Evolutionary conservation across 2,888 invertebrate species (phyloP).

Genomic region (Pollenia labialis): DNA sequence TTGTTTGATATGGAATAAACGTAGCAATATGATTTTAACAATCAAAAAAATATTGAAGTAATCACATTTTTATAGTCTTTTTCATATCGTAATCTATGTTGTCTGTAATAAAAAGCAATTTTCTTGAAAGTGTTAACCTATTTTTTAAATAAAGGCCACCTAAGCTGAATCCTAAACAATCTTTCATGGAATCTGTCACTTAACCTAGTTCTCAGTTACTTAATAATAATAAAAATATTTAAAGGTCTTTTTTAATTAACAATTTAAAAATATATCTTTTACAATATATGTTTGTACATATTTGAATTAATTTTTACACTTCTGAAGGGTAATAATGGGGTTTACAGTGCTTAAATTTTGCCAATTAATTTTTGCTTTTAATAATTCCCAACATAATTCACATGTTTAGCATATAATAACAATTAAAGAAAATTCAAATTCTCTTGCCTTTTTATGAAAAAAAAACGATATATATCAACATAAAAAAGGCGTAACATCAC

Average conservation of each 20-base stretch:
- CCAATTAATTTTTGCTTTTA: not conserved
- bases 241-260: not conserved
- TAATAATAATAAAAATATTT: not conserved
- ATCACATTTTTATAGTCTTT: no score
- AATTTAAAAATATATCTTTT: not conserved
- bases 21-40: no score
- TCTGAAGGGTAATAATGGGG: slow-evolving; percentile 1
- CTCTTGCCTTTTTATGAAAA: not conserved
- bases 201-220: slow-evolving; percentile 4
- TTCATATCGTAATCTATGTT: no score
- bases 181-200: slow-evolving; percentile 2
- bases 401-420: slow-evolving; percentile 32
- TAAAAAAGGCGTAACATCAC: slow-evolving; percentile 54
- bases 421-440: slow-evolving; percentile 15
- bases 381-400: slow-evolving; percentile 9
- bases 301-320: slow-evolving; percentile 10
- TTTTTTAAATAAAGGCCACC: not conserved
- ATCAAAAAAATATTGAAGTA: no score
- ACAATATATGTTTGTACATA: not conserved
- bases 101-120: no score
- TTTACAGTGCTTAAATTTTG: slow-evolving; percentile 2
- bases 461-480: slow-evolving; percentile 16
- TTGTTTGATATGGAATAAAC: no score
- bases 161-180: not conserved
- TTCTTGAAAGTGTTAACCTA: no score